A percentile compares a stretch with the other conserved stretches of the same genome.
Evolutionary conservation across 2,113 vertebrate genomes (phyloP).

Genomic region (Leptosomus discolor): DNA sequence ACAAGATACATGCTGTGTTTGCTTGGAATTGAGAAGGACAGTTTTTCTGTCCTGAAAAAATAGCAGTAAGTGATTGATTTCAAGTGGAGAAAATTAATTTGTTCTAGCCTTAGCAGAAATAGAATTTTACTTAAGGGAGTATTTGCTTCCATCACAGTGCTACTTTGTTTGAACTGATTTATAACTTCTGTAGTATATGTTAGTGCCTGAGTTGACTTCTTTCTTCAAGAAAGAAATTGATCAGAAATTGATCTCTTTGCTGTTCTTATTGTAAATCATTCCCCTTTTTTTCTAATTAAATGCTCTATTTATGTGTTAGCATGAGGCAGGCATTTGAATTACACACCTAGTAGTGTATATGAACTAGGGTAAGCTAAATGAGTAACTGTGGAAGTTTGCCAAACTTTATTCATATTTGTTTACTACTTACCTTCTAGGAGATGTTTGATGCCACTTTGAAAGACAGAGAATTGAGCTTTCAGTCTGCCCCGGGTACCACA

Average conservation of each 20-base stretch:
- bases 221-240: neutral
- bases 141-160: neutral
- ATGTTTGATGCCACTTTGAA: conserved; percentile 97
- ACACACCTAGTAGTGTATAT: neutral
- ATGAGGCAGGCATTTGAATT: neutral
- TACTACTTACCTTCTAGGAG: conserved; percentile 75
- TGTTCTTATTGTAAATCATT: neutral
- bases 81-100: neutral
- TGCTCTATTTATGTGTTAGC: neutral
- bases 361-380: neutral
- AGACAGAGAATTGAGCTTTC: conserved; percentile 91
- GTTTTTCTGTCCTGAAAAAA: neutral
- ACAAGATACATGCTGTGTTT: neutral
- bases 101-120: neutral
- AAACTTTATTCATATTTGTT: neutral
- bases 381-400: neutral
- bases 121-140: neutral
- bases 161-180: neutral
- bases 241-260: neutral
- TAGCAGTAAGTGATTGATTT: neutral
- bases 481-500: conserved; percentile 92
- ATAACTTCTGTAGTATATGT: neutral
- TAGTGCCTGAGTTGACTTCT: neutral
- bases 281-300: neutral
- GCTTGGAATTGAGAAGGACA: neutral